phyloP scores from a whole-genome alignment of 2,113 vertebrate species.

The Sylvilagus bachmani region DNA sequence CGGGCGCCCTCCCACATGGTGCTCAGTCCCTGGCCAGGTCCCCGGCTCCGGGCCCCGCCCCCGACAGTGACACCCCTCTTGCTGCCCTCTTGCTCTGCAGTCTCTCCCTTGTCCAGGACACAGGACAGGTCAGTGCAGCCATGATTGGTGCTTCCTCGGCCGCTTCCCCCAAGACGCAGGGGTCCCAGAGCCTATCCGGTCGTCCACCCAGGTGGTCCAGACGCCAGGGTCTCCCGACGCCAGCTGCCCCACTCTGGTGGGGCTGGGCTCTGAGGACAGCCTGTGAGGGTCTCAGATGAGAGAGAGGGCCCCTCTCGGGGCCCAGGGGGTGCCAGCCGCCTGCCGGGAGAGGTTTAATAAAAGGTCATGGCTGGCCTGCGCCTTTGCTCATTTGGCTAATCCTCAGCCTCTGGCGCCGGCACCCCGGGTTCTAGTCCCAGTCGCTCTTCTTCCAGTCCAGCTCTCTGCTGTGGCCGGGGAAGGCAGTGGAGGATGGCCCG shows the following conservation, averaged over 20 bases:
- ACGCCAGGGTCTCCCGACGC: neutral
- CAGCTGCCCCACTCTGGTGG: neutral
- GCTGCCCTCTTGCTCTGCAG: neutral
- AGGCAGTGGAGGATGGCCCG: too few species aligned
- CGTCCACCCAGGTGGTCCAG: neutral
- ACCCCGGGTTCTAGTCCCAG: too few species aligned
- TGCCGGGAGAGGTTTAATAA: too few species aligned
- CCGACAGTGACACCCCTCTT: neutral
- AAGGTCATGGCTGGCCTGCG: too few species aligned
- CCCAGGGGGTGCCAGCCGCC: neutral
- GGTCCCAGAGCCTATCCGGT: rapidly evolving
- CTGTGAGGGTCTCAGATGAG: neutral
- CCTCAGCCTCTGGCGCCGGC: too few species aligned
- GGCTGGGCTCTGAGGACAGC: neutral
- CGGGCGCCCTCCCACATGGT: slow-evolving; percentile 41
- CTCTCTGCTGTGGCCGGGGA: too few species aligned
- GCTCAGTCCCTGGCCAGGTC: neutral
- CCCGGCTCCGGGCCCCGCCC: neutral
- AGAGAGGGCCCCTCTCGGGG: too few species aligned
- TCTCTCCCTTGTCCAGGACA: neutral
- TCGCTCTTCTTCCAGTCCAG: too few species aligned
- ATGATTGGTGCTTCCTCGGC: neutral
- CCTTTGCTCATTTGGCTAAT: too few species aligned
- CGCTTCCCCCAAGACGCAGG: neutral
- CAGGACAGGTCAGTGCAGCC: neutral